Base-by-base conservation (phyloP, 2,888 invertebrate species). In the Spilarctia lutea region DNA sequence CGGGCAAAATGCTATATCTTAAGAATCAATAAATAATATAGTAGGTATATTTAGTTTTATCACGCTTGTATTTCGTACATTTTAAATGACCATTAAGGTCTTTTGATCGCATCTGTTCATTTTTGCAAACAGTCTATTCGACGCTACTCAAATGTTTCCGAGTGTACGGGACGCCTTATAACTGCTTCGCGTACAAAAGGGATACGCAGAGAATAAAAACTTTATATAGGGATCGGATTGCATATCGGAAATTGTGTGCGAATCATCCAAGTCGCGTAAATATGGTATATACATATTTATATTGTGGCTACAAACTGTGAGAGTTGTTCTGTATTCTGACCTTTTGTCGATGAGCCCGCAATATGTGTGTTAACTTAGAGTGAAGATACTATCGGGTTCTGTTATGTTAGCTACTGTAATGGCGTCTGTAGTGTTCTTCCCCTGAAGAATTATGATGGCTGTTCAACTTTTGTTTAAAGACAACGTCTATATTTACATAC, bases 201-300 rank as follows among this genome's bases (percentile, higher is more conserved):
- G 89, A 88, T 88, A 81, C 78, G 68, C 79, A 80, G 77, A 86
- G 87, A 89, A 90, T 89, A 90, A 90, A 91, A 91, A 90, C 86
- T 91, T 91, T 91, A 87, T 88, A 90, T 79, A 78, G 80, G 83
- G 82, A 89, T 88, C 83, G 82, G 88, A 92, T 91, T 90, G 90
- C 88, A 89, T 91, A 83, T 75, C 83, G 81, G 84, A 83, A 87
- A 91, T 89, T 81, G 88, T 80, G 87, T 85, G 88, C 81, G 84
- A 90, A 90, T 88, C 85, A 85, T 74, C 74, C 77, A 79, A 81
- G 83, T 85, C 77, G 78, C 74, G 76, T 76, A 82, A 85, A 86
- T 86, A 86, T 85, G 83, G 83, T 84, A 86, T 87, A 86, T 35
- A 35, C 35, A 35, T 85, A 56, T 83, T 88, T 85, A 75, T 79